Percentiles rank a stretch among this genome's conserved stretches.
phyloP scores from a whole-genome alignment of 2,113 vertebrate genomes.

The Phalacrocorax brasilianus region DNA sequence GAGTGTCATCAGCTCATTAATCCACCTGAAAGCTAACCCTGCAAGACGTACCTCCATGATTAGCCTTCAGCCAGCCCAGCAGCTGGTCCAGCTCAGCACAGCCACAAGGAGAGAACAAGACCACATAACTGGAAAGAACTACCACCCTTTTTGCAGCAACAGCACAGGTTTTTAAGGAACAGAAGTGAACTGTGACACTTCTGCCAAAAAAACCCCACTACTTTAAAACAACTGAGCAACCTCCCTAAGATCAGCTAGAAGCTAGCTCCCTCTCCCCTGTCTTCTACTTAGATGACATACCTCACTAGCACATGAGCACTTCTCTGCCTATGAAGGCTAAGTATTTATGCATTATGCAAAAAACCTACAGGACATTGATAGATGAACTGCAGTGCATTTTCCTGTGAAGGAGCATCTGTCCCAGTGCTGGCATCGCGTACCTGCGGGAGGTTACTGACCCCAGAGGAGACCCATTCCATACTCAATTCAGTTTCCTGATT shows the following conservation, averaged over 20 bases:
- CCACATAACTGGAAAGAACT: not conserved
- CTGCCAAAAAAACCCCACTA: fast-evolving
- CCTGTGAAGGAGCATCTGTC: not conserved
- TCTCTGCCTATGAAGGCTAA: not conserved
- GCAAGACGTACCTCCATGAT: not conserved
- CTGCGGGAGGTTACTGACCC: not conserved
- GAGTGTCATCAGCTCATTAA: not conserved
- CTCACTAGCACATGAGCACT: not conserved
- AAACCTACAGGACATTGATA: fast-evolving
- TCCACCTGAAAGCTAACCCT: not conserved
- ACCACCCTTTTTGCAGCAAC: not conserved
- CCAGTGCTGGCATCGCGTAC: fast-evolving
- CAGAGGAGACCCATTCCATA: fast-evolving
- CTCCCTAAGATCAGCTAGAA: not conserved
- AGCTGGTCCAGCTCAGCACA: not conserved
- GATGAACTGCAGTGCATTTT: not conserved
- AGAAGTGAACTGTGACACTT: not conserved
- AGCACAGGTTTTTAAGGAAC: not conserved
- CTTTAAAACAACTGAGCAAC: not conserved
- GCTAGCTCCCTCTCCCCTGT: fast-evolving
- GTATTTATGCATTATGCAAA: not conserved
- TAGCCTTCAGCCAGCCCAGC: not conserved
- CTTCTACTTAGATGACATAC: not conserved
- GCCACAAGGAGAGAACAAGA: not conserved
- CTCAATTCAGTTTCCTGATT: not conserved